Percentiles rank a stretch among this genome's conserved stretches.
phyloP scores from a whole-genome alignment of 2,888 invertebrate genomes.

The Baccha elongata region DNA sequence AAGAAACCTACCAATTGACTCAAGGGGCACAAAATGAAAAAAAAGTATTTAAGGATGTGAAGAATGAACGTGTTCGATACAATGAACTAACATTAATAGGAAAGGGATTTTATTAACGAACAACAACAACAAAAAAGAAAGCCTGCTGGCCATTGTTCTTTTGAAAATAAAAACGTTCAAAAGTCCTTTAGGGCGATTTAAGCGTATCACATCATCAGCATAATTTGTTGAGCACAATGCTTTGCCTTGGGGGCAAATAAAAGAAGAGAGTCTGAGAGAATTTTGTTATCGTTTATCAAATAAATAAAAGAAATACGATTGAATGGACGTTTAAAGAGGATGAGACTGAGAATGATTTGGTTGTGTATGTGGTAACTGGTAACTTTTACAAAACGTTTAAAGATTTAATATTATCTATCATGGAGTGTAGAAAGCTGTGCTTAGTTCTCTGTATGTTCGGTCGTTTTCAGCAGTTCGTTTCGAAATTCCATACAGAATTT shows the following conservation, averaged over 20 bases:
- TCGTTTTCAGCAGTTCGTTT: too few species aligned
- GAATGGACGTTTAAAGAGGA: not conserved
- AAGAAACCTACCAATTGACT: slow-evolving; percentile 49
- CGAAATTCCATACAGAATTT: too few species aligned
- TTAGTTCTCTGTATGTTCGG: too few species aligned
- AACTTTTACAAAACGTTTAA: too few species aligned
- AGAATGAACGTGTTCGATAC: slow-evolving; percentile 22
- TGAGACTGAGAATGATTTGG: too few species aligned
- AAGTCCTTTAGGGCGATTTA: slow-evolving; percentile 22
- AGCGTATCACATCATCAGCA: slow-evolving; percentile 29
- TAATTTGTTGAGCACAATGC: not conserved
- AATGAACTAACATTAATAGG: not conserved
- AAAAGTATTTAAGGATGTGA: slow-evolving; percentile 13
- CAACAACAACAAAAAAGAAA: not conserved
- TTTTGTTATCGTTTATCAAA: not conserved
- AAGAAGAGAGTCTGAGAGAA: not conserved
- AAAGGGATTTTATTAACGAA: slow-evolving; percentile 5
- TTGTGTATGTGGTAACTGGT: too few species aligned
- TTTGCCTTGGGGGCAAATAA: not conserved
- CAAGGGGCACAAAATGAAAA: slow-evolving; percentile 28
- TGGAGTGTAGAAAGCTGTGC: too few species aligned
- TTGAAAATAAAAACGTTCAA: not conserved
- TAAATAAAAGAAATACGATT: not conserved
- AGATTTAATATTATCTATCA: too few species aligned
- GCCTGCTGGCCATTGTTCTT: slow-evolving; percentile 1